phyloP scores from a whole-genome alignment of 2,113 vertebrate species.

The Puntigrus tetrazona region DNA sequence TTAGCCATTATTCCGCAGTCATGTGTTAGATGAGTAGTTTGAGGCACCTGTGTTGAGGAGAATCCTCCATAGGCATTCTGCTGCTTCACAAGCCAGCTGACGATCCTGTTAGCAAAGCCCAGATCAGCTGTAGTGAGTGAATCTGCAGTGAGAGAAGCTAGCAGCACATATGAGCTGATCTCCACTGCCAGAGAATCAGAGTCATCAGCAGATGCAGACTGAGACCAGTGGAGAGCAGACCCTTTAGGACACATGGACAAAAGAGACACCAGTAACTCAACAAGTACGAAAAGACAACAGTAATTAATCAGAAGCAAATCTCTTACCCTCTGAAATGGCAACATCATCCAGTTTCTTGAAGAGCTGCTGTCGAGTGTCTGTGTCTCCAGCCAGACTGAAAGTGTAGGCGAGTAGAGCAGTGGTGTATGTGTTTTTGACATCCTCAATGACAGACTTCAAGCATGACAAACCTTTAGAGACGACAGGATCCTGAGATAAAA shows the following conservation, averaged over 20 bases:
- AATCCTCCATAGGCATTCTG: too few species aligned
- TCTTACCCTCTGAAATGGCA: constrained; percentile 54
- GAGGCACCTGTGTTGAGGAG: too few species aligned
- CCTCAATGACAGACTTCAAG: constrained; percentile 59
- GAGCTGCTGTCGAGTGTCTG: constrained; percentile 41
- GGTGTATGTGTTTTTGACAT: neutral
- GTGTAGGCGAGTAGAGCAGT: too few species aligned
- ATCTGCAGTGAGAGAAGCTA: too few species aligned
- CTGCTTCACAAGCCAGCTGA: too few species aligned
- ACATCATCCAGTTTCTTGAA: constrained; percentile 61
- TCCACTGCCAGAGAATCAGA: too few species aligned
- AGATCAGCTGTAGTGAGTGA: too few species aligned
- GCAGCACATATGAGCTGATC: too few species aligned
- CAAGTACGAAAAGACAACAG: constrained; percentile 45
- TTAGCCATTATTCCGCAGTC: neutral
- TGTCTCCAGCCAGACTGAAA: neutral
- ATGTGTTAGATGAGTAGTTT: constrained; percentile 3
- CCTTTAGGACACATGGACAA: neutral
- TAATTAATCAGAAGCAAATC: neutral
- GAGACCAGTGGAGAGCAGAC: neutral
- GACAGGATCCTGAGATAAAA: constrained; percentile 63
- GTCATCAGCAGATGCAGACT: too few species aligned
- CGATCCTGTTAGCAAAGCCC: too few species aligned
- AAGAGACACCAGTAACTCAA: constrained; percentile 72
- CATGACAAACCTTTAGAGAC: constrained; percentile 76